Evolutionary conservation across 2,888 invertebrate species (phyloP).

Genomic region (Anagyrus pseudococci): DNA sequence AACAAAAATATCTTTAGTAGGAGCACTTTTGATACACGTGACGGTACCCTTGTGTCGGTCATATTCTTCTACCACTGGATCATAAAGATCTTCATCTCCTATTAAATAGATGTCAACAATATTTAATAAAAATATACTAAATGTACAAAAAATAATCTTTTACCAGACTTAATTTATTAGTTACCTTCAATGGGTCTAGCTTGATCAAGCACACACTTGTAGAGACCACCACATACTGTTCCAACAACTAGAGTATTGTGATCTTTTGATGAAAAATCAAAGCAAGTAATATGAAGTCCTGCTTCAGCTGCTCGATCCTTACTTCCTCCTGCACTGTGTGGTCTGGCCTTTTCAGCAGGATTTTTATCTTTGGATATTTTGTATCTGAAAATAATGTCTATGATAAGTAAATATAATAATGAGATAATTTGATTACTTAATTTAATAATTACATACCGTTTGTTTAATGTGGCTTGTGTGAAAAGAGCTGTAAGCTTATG

Average conservation of each 20-base stretch:
- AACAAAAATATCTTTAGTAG: slow-evolving; percentile 51
- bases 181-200: slow-evolving; percentile 49
- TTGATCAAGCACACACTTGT: slow-evolving; percentile 54
- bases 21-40: slow-evolving; percentile 53
- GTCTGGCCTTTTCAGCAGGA: slow-evolving; percentile 55
- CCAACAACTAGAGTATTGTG: slow-evolving; percentile 54
- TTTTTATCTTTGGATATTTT: slow-evolving; percentile 57
- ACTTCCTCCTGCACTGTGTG: slow-evolving; percentile 55
- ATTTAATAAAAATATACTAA: no score
- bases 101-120: slow-evolving; percentile 21
- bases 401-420: not conserved
- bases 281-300: slow-evolving; percentile 54
- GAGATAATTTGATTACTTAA: not conserved
- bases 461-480: slow-evolving; percentile 46
- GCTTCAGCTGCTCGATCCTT: slow-evolving; percentile 55
- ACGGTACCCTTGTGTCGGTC: slow-evolving; percentile 54
- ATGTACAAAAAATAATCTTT: no score
- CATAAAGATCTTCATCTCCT: slow-evolving; percentile 50
- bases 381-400: slow-evolving; percentile 43
- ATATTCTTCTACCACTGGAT: slow-evolving; percentile 56
- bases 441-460: slow-evolving; percentile 43
- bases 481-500: slow-evolving; percentile 53
- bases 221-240: slow-evolving; percentile 57
- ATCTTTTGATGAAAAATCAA: slow-evolving; percentile 54
- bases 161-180: not conserved